Conservation (phyloP, 1,140 invertebrate genomes). For the Zaprionus nigranus region DNA sequence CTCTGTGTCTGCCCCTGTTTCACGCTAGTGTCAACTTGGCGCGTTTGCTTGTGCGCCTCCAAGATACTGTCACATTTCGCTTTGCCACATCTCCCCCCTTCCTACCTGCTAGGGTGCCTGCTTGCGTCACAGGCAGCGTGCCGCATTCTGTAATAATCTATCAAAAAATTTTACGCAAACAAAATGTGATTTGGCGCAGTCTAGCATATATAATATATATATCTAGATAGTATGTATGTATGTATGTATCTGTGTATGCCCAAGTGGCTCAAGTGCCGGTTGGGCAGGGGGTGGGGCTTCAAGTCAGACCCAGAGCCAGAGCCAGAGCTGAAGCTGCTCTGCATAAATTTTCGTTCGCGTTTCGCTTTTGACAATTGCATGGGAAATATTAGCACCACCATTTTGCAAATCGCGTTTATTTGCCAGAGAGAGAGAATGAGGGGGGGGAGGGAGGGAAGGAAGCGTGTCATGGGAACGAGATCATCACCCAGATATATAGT, state of each 20-base stretch:
- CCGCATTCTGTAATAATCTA: conserved; percentile 78
- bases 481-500: background rate
- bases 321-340: conserved; percentile 37
- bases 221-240: background rate
- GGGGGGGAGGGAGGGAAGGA: no score
- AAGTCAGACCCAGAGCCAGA: background rate
- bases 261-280: conserved; percentile 20
- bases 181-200: conserved; percentile 74
- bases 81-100: background rate
- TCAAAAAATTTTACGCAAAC: conserved; percentile 80
- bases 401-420: conserved; percentile 50
- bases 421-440: conserved; percentile 35
- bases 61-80: conserved; percentile 69
- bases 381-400: conserved; percentile 50
- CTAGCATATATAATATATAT: conserved; percentile 3
- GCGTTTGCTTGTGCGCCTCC: conserved; percentile 66
- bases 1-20: background rate
- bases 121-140: conserved; percentile 27
- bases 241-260: conserved; percentile 3
- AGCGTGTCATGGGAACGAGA: background rate
- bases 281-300: background rate
- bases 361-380: conserved; percentile 70
- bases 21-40: conserved; percentile 66
- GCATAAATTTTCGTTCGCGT: conserved; percentile 65
- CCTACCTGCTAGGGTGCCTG: background rate